These are phyloP conservation scores for Rissa tridactyla DNA, from an alignment of 2,113 vertebrate genomes.

Conservation along the genomic window DNA sequence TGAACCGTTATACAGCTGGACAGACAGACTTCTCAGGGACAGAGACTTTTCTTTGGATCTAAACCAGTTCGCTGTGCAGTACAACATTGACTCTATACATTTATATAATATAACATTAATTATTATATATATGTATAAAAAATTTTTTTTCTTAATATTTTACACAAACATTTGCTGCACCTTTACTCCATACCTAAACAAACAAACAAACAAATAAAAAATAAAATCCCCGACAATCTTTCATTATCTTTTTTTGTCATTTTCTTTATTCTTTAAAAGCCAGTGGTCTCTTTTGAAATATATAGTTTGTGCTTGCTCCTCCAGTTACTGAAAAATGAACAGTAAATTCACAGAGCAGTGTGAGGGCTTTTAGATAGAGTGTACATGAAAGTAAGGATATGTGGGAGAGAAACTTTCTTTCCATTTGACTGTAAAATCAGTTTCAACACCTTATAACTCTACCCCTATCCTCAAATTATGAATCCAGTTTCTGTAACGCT, in stretches of 20 bases:
- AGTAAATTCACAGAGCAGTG: background rate
- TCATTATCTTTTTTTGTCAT: background rate
- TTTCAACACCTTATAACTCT: background rate
- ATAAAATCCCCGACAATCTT: fast-evolving
- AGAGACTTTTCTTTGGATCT: background rate
- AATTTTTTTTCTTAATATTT: background rate
- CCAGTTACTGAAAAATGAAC: background rate
- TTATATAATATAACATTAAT: background rate
- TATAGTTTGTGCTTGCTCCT: background rate
- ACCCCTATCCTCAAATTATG: background rate
- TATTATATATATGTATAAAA: background rate
- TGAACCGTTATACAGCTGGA: background rate
- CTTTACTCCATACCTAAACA: background rate
- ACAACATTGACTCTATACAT: background rate
- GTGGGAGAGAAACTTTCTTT: background rate
- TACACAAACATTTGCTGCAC: background rate
- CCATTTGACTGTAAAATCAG: background rate
- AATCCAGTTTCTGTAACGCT: background rate
- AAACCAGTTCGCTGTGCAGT: background rate
- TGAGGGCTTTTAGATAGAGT: background rate
- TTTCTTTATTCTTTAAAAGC: background rate
- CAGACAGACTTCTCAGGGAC: background rate
- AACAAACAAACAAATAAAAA: background rate
- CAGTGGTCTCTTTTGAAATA: background rate
- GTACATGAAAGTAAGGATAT: background rate